Conservation (phyloP, 2,888 invertebrate genomes). For the Acleris cristana region DNA sequence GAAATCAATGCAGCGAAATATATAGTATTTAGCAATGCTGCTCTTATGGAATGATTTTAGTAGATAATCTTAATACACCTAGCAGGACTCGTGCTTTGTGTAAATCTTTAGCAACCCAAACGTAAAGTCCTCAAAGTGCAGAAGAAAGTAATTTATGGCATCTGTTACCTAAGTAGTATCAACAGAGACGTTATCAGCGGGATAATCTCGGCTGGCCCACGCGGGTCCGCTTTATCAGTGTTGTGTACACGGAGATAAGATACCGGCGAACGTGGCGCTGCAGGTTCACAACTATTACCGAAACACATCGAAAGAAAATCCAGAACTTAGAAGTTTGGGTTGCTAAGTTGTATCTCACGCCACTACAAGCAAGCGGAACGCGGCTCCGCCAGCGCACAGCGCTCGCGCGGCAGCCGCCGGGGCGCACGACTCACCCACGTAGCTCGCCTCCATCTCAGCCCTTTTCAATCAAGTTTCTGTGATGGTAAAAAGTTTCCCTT, state of each 20-base stretch:
- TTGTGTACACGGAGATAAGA: slow-evolving; percentile 37
- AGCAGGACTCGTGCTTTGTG: too few species aligned
- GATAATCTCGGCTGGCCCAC: slow-evolving; percentile 25
- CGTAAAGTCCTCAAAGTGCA: neutral
- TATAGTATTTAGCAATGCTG: too few species aligned
- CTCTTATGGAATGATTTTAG: too few species aligned
- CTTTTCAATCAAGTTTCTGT: slow-evolving; percentile 60
- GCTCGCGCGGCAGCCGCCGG: neutral
- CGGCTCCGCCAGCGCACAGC: too few species aligned
- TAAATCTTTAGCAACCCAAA: too few species aligned
- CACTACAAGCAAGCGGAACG: neutral
- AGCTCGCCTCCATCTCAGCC: slow-evolving; percentile 65
- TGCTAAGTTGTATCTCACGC: neutral
- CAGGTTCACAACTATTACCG: neutral
- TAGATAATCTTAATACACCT: too few species aligned
- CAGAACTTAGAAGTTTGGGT: neutral
- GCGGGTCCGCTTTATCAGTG: slow-evolving; percentile 20
- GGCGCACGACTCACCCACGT: slow-evolving; percentile 65
- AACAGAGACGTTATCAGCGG: slow-evolving; percentile 23
- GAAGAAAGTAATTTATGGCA: slow-evolving; percentile 5
- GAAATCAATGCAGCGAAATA: too few species aligned
- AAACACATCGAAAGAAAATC: neutral
- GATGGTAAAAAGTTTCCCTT: slow-evolving; percentile 62
- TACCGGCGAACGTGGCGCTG: slow-evolving; percentile 6
- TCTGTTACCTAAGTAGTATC: slow-evolving; percentile 10